Percentiles rank a stretch among this genome's conserved stretches.
Evolutionary conservation across 2,797 vertebrate species (phyloP).

Genomic region (Huso huso): DNA sequence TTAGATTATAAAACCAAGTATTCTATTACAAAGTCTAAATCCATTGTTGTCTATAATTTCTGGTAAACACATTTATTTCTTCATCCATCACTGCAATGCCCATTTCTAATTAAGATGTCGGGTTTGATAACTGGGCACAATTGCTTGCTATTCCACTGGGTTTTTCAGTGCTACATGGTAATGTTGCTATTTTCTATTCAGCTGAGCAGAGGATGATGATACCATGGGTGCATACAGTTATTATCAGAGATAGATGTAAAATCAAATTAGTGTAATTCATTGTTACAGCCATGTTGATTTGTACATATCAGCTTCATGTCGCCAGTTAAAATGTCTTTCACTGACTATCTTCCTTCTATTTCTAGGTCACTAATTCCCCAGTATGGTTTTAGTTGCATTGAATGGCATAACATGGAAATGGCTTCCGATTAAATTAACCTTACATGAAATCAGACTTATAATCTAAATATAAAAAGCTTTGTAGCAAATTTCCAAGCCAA

Average conservation of each 20-base stretch:
- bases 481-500: background rate
- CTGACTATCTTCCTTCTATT: background rate
- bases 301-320: background rate
- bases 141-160: background rate
- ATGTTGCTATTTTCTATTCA: conserved; percentile 3
- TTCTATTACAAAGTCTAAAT: background rate
- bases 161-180: background rate
- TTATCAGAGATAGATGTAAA: background rate
- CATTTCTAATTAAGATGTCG: conserved; percentile 1
- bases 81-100: background rate
- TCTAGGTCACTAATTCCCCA: background rate
- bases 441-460: background rate
- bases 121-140: background rate
- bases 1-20: background rate
- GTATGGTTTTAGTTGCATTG: background rate
- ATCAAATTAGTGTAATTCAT: conserved; percentile 1
- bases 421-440: background rate
- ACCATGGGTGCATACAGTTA: conserved; percentile 2
- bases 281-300: background rate
- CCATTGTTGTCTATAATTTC: background rate
- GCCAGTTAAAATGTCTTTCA: background rate
- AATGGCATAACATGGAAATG: background rate
- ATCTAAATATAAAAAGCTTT: background rate
- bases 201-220: conserved; percentile 7
- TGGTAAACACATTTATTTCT: background rate